Evolutionary conservation across 2,888 invertebrate species (phyloP).

Genomic region (Chelonus formosanus): DNA sequence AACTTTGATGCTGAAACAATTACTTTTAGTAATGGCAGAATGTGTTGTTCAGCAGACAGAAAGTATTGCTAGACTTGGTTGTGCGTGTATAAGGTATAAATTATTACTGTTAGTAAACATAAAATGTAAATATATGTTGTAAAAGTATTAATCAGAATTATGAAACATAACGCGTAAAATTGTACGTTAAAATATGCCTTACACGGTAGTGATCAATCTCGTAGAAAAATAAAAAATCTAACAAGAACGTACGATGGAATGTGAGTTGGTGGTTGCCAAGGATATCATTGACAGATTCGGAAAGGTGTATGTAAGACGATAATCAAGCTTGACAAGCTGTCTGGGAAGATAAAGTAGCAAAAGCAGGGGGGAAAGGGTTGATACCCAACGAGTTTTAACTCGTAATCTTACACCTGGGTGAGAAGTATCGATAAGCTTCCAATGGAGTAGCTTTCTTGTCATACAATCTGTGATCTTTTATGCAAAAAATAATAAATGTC

Average conservation of each 20-base stretch:
- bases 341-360: conserved; percentile 59
- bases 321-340: conserved; percentile 64
- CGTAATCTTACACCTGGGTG: conserved; percentile 13
- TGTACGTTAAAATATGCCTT: neutral
- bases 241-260: conserved; percentile 27
- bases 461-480: neutral
- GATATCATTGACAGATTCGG: conserved; percentile 39
- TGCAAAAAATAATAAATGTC: neutral
- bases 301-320: conserved; percentile 59
- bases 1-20: conserved; percentile 85
- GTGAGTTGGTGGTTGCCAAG: conserved; percentile 20
- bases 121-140: too few species aligned
- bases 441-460: neutral
- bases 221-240: conserved; percentile 5
- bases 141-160: neutral
- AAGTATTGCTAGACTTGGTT: conserved; percentile 88
- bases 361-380: neutral
- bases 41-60: conserved; percentile 91
- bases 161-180: neutral
- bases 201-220: conserved; percentile 8
- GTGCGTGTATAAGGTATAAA: conserved; percentile 81
- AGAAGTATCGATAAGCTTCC: neutral
- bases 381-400: neutral
- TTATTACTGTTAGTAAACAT: neutral
- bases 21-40: conserved; percentile 86